Evolutionary conservation across 2,888 invertebrate genomes (phyloP).

Genomic region (Scelioninae gen. 1): DNA sequence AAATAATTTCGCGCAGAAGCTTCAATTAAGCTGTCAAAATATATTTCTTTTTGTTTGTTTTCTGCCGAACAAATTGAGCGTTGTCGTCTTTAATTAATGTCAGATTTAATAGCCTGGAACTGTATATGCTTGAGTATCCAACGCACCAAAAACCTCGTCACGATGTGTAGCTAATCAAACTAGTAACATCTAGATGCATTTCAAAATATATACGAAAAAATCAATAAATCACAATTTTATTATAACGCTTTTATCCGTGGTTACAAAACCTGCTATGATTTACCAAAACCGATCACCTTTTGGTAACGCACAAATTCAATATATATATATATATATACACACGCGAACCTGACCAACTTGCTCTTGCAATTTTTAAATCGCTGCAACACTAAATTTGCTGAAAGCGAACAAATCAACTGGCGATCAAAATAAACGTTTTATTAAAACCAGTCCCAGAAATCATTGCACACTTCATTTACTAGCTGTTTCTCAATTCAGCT

Average conservation of each 20-base stretch:
- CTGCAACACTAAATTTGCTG: no score
- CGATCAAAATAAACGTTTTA: not conserved
- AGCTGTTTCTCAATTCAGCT: not conserved
- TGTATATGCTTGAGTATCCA: not conserved
- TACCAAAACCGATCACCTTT: not conserved
- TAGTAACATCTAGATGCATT: constrained; percentile 23
- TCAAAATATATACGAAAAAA: constrained; percentile 53
- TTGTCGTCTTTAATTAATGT: constrained; percentile 37
- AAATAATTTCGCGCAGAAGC: not conserved
- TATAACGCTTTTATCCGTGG: constrained; percentile 42
- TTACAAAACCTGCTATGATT: not conserved
- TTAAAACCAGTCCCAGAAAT: not conserved
- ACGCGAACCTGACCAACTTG: no score
- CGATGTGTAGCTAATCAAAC: constrained; percentile 34
- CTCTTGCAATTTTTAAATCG: no score
- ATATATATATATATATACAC: not conserved
- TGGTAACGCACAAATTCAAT: not conserved
- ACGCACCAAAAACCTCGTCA: constrained; percentile 32
- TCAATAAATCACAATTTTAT: constrained; percentile 71
- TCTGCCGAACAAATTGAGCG: constrained; percentile 19
- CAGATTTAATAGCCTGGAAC: constrained; percentile 11
- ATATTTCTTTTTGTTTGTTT: not conserved
- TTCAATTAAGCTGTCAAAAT: constrained; percentile 3
- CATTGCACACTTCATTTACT: not conserved
- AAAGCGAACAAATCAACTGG: not conserved